phyloP scores from a whole-genome alignment of 2,888 invertebrate genomes.

The Dicranocentrus wangi region DNA sequence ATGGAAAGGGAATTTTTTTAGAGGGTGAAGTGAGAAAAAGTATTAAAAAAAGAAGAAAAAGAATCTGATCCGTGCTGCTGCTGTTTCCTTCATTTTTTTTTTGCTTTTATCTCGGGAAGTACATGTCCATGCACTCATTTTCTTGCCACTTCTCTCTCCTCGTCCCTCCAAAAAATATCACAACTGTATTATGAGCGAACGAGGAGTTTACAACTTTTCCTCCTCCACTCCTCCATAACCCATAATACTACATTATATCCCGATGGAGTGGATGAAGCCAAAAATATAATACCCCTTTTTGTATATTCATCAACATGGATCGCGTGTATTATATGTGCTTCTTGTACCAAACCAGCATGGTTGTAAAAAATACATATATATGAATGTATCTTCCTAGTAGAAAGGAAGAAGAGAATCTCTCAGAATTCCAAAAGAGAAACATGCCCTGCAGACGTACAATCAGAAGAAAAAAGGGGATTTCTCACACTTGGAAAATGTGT shows the following conservation, averaged over 20 bases:
- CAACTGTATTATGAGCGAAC: too few relatives aligned
- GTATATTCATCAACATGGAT: too few relatives aligned
- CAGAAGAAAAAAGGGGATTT: slow-evolving; percentile 35
- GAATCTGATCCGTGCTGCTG: slow-evolving; percentile 25
- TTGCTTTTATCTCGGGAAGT: background rate
- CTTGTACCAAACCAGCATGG: too few relatives aligned
- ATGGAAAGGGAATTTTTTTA: background rate
- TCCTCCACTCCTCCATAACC: too few relatives aligned
- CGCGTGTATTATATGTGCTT: too few relatives aligned
- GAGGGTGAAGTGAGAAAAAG: slow-evolving; percentile 39
- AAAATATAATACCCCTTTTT: too few relatives aligned
- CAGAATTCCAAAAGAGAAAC: slow-evolving; percentile 29
- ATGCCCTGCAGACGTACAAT: slow-evolving; percentile 40
- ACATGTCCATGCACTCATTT: background rate
- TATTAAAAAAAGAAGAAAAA: too few relatives aligned
- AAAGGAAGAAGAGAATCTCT: background rate
- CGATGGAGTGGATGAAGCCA: too few relatives aligned
- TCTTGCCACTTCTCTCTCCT: background rate
- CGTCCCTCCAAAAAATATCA: background rate
- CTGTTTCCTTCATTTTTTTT: background rate
- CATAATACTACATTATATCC: too few relatives aligned
- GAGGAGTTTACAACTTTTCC: too few relatives aligned
- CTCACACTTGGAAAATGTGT: slow-evolving; percentile 35
- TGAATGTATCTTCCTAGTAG: too few relatives aligned
- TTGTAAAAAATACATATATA: too few relatives aligned